phyloP scores from a whole-genome alignment of 2,113 vertebrate species.

The Plotosus lineatus region DNA sequence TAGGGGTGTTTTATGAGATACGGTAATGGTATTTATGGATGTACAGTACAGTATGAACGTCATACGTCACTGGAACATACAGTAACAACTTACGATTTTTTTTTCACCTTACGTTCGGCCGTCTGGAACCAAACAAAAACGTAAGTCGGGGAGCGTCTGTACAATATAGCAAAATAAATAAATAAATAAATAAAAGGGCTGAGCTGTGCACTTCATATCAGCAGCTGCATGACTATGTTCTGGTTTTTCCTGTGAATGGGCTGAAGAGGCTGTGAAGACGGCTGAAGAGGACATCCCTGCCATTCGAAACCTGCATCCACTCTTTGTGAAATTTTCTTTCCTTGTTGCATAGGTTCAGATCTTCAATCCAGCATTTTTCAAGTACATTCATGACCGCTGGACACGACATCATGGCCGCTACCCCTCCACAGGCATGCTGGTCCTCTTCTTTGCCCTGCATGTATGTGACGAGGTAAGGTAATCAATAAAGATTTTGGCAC shows the following conservation, averaged over 20 bases:
- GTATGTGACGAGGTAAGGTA: constrained; percentile 91
- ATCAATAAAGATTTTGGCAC: too few species aligned
- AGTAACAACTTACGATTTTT: too few species aligned
- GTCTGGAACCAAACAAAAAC: too few species aligned
- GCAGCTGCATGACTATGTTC: background rate
- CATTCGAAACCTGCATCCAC: background rate
- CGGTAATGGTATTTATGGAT: too few species aligned
- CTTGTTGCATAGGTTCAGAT: constrained; percentile 84
- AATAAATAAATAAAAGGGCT: too few species aligned
- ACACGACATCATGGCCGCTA: constrained; percentile 92
- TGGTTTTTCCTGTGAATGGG: background rate
- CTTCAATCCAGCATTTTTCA: constrained; percentile 98
- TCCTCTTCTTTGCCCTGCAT: constrained; percentile 94
- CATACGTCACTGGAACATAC: too few species aligned
- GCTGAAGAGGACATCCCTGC: too few species aligned
- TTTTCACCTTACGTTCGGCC: too few species aligned
- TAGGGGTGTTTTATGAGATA: too few species aligned
- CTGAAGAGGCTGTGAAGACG: background rate
- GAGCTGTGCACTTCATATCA: background rate
- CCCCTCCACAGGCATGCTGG: constrained; percentile 98
- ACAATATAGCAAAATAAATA: too few species aligned
- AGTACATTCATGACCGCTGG: constrained; percentile 97
- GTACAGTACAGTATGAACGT: too few species aligned
- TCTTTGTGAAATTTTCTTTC: background rate
- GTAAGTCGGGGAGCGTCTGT: too few species aligned